Conservation (phyloP, 2,113 vertebrate genomes). For the Leptobrachium leishanense region DNA sequence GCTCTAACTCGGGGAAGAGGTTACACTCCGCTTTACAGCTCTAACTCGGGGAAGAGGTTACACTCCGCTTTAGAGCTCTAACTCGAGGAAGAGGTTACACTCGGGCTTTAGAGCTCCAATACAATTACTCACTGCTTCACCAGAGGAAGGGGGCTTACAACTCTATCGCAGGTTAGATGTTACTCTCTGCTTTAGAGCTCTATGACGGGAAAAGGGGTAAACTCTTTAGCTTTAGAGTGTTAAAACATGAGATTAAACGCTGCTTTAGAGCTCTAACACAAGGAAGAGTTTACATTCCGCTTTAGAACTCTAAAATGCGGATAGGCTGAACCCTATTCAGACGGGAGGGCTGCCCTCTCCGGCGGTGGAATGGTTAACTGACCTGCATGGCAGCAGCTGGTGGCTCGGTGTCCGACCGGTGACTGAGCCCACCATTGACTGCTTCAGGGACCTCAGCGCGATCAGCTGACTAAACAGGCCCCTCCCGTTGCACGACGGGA, state of each 20-base stretch:
- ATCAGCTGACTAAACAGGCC: constrained; percentile 4
- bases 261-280: background rate
- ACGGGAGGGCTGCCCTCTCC: background rate
- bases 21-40: background rate
- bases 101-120: too few species aligned
- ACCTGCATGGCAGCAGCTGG: constrained; percentile 15
- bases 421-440: background rate
- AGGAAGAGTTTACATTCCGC: too few species aligned
- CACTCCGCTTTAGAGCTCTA: too few species aligned
- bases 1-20: background rate
- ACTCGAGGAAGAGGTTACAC: too few species aligned
- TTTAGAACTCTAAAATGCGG: background rate
- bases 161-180: too few species aligned
- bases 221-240: accelerated
- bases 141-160: too few species aligned
- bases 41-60: too few species aligned
- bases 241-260: too few species aligned
- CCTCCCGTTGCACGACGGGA: background rate
- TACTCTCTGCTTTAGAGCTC: too few species aligned
- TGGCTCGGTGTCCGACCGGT: background rate
- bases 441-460: background rate
- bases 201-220: background rate
- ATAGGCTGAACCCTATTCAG: background rate
- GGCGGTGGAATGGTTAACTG: background rate
- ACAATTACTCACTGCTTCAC: too few species aligned